Base-by-base conservation (phyloP, 23 tunicate genomes). In the Corella eumyota region DNA sequence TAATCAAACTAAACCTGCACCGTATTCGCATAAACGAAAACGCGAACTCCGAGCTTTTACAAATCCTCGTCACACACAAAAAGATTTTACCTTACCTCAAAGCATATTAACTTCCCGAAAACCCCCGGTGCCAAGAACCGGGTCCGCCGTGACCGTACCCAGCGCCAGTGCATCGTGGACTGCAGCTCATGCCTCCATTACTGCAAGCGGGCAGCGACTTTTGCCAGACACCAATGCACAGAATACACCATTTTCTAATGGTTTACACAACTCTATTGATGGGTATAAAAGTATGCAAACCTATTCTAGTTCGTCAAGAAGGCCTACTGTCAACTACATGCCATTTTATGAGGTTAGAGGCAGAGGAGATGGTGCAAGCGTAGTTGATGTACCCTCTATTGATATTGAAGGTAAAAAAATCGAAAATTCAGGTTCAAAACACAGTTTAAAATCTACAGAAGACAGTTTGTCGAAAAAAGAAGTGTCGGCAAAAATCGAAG, bases 201-300 rank as follows among this genome's bases (percentile, higher is more conserved):
- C 74, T 7, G 94, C 94, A 17, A 84, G 50, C 34, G 94, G 94
- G 11, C 94, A 75, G 22, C 73, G 73, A 25, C 36, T 84, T 28
- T 48, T 84, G 5, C 77, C 78, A 2, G 79, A 66, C 31, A 25
- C 90, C 4, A 36, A 58, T 31, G 23, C 36, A 20, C 44, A 37
- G 21, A 32, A 31, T 25, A 17, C 47, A 5, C 9, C 50, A 6
- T 32, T 7, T 22, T 26, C 50, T 2, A 45, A 31, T 33, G n/a
- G 29, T 25, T 15, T 9, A 11, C 48, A 40, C 15, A n/a, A n/a
- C n/a, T n/a, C n/a, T n/a, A n/a, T n/a, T n/a, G n/a, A n/a, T n/a
- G n/a, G n/a, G n/a, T n/a, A n/a, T n/a, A n/a, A n/a, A n/a, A 34
- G 15, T 6, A 11, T 19, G n/a, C 57, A 51, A 19, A 26, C 20